Evolutionary conservation across 2,113 vertebrate species (phyloP), one percentile per base, ranked within the genome.

Genomic region (Sebastes fasciatus): DNA sequence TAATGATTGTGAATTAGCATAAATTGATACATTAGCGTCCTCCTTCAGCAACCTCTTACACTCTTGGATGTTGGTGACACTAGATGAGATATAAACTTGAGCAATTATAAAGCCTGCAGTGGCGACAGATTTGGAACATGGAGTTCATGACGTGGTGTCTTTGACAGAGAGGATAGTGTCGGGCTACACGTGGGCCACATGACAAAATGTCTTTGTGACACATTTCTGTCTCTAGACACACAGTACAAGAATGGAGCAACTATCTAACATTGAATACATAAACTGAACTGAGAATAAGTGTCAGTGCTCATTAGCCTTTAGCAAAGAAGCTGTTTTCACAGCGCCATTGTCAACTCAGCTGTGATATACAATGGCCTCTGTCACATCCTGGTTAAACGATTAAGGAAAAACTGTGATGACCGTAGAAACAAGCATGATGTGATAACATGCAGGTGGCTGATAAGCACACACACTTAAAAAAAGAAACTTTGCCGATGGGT

Each of bases 1-100:
- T 58, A 86, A 82, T 82, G 67, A 81, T 60, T 34, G 63, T 79
- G 74, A 89, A 87, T 84, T 62, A 86, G 61, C 79, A 88, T 68
- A 77, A 88, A 90, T 67, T 86, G 74, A 87, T 76, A 79, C 64
- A 70, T 74, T 73, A 57, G 58, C 23, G 1, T 57, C 58, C 40
- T 75, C 52, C 63, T 58, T 9, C 67, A 57, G 46, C 42, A 69
- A 64, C 19, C 55, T 85, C 34, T 79, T 80, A 26, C 77, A 76
- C 70, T 58, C 45, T 69, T 17, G 23, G 57, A 64, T 69, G 48
- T 71, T 34, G 68, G 52, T 40, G 49, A 68, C 12, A 8, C 23
- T 2, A 61, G 23, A 64, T 61, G 51, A 75, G 77, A 71, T 60
- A 55, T 26, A 45, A 72, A 55, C 2, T 17, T 1, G 0, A 1